Evolutionary conservation across 1,140 invertebrate species (phyloP), one percentile per base, ranked within the genome.

Genomic region (Dysdera silvatica): DNA sequence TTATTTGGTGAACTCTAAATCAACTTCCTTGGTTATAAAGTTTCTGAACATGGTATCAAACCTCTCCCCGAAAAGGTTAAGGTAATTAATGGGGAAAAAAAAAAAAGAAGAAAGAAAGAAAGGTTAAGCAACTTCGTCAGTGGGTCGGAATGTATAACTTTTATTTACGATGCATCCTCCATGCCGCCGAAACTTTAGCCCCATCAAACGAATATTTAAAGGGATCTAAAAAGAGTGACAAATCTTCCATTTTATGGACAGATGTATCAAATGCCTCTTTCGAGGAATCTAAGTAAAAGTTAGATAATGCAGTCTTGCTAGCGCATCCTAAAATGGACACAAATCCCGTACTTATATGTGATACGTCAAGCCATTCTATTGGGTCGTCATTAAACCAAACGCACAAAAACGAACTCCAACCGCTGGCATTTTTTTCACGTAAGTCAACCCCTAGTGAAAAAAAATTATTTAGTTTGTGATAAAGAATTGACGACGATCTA

Each of bases 101-200:
- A 33, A 2, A 56, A 5, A 56, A 65, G 2, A 68, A 71, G 55
- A 28, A 52, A 75, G 77, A 2, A 58, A 24, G 16, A 32, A 70
- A 76, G 54, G 52, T 71, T 24, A 66, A 68, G 14, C 56, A 75
- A 61, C 37, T 78, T 5, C 65, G 71, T 33, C 52, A 69, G 8
- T 77, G 74, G 61, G 20, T 75, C 7, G 77, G 75, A 2, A 49
- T 76, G 18, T 53, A 77, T 2, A 77, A 76, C 54, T 76, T 73
- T 68, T 79, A 78, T 49, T 2, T 6, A 23, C 14, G 47, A 2
- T 55, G 52, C 28, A 4, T 69, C 6, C 55, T 32, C 24, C 45
- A 61, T 37, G 45, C 20, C 35, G 59, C 54, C 37, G 20, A 45
- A 6, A 23, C 24, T 2, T 26, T 28, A 23, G 10, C n/a, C 12